Evolutionary conservation across 1,140 invertebrate species (phyloP).

Genomic region (Hyphantria cunea): DNA sequence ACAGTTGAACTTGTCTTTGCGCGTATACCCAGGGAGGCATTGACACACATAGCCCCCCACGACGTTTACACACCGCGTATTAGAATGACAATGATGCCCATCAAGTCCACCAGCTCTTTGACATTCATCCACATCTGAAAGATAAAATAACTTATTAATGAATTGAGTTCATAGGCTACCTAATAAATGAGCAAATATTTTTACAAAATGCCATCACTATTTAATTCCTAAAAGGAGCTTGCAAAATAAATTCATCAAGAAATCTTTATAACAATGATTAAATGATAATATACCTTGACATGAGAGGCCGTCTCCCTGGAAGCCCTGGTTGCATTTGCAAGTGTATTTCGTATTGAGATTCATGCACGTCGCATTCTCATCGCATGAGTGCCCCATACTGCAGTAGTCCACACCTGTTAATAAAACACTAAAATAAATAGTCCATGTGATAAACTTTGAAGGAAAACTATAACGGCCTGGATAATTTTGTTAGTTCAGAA

Average conservation of each 20-base stretch:
- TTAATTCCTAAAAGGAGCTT: too few relatives aligned
- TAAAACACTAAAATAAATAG: too few relatives aligned
- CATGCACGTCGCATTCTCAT: conserved; percentile 91
- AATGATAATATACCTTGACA: conserved; percentile 85
- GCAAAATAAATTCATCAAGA: too few relatives aligned
- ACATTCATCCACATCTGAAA: conserved; percentile 92
- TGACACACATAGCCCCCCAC: conserved; percentile 91
- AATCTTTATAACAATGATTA: background rate
- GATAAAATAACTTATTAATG: conserved; percentile 12
- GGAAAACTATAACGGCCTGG: too few relatives aligned
- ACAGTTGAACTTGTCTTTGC: conserved; percentile 90
- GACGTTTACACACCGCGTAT: conserved; percentile 91
- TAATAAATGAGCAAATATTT: too few relatives aligned
- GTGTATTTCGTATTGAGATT: conserved; percentile 92
- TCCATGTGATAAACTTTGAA: too few relatives aligned
- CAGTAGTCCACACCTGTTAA: conserved; percentile 92
- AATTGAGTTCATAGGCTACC: too few relatives aligned
- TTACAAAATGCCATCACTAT: background rate
- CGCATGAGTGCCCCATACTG: conserved; percentile 91
- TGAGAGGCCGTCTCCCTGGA: conserved; percentile 89
- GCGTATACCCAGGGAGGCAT: conserved; percentile 90
- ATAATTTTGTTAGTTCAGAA: too few relatives aligned
- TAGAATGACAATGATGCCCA: conserved; percentile 91
- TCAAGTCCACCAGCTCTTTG: conserved; percentile 86
- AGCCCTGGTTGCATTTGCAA: conserved; percentile 92